Base-by-base conservation (phyloP, 2,797 vertebrate genomes). In the Hybognathus amarus region DNA sequence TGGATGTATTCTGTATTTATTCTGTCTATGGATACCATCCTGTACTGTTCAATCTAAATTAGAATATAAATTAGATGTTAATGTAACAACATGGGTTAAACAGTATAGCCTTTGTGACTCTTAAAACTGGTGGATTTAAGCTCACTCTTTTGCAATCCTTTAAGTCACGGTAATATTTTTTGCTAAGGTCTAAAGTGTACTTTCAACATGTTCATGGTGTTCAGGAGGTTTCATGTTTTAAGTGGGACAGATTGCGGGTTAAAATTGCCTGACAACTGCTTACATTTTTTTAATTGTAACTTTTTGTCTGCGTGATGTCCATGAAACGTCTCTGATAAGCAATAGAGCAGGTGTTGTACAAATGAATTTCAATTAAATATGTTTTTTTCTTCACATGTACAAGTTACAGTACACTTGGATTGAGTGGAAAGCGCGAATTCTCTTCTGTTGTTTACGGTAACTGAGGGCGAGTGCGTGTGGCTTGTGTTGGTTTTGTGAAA, bases 401-500 rank as follows among this genome's bases (percentile, higher is more conserved):
- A 22, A 42, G 38, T 68, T 17, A 17, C 3, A 38, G 36, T 22
- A 22, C 4, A 67, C 18, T 22, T 24, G 13, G 7, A 4, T 27
- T 70, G 24, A 68, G n/a, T 45, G 45, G 7, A 30, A 15, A 71
- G 74, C 78, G 68, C 70, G 71, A 42, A n/a, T 13, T 73, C 38
- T 86, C 45, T 75, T 66, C 9, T 1, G 6, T 33, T 2, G 3
- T n/a, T 84, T 88, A 88, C 87, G 87, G 87, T 88, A 86, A 66
- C 18, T 6, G 45, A 17, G 45, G 17, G 15, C 50, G 47, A 18
- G 20, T 40, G 68, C 27, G 24, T 24, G 40, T 47, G 69, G 85
- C 64, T 83, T 82, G 84, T 59, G 73, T 64, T 70, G 80, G 67
- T 54, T 76, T 66, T 70, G 45, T 12, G 30, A 33, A 42, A 18